Percentiles rank a stretch among this genome's conserved stretches.
Evolutionary conservation across 2,797 vertebrate genomes (phyloP).

Genomic region (Xiphorhynchus erythropygius): DNA sequence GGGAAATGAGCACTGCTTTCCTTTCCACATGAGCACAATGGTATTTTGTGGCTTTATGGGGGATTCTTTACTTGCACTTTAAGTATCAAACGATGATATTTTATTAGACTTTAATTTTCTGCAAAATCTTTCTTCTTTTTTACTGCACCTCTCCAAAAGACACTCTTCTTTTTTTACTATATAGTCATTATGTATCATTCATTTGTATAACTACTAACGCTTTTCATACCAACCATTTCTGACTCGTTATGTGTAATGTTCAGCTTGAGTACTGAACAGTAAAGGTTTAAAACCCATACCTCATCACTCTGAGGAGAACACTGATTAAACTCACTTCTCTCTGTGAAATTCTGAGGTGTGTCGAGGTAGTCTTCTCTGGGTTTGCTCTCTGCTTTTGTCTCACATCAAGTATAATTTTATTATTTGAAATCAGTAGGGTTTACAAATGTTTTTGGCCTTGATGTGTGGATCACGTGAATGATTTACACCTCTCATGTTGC

Average conservation of each 20-base stretch:
- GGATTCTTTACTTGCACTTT: not conserved
- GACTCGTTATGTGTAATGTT: not conserved
- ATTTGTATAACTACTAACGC: not conserved
- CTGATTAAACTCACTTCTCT: not conserved
- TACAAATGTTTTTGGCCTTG: not conserved
- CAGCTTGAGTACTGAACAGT: not conserved
- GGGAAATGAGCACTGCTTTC: not conserved
- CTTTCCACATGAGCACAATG: not conserved
- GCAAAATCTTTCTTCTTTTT: not conserved
- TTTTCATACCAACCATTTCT: not conserved
- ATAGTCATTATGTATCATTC: not conserved
- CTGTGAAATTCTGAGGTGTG: not conserved
- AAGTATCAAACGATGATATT: not conserved
- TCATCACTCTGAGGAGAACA: not conserved
- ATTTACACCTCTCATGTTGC: not conserved
- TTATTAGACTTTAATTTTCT: not conserved
- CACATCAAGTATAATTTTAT: not conserved
- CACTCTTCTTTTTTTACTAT: not conserved
- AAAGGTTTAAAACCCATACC: not conserved
- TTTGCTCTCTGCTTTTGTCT: not conserved
- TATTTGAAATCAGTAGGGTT: not conserved
- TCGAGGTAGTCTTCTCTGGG: not conserved
- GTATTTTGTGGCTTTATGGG: not conserved
- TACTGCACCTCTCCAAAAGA: not conserved
- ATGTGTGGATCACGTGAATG: accelerated